phyloP scores from a whole-genome alignment of 2,113 vertebrate species.

The Cyphomyrus discorhynchus region DNA sequence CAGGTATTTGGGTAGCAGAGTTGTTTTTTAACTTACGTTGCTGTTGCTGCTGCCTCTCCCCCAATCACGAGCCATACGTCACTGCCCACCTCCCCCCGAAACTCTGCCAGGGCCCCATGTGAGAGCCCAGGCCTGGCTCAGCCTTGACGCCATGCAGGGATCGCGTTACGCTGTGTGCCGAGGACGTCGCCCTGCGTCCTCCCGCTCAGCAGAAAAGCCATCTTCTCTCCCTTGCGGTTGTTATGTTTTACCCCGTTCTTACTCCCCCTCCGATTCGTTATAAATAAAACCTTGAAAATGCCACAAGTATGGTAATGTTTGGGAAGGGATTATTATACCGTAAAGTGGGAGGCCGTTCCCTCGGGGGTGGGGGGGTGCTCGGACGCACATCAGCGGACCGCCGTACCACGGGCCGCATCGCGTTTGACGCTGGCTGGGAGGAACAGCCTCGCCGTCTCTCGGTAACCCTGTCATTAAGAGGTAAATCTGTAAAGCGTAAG shows the following conservation, averaged over 20 bases:
- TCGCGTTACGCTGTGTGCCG: conserved; percentile 20
- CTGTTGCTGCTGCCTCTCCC: background rate
- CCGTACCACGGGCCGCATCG: background rate
- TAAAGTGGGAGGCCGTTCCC: background rate
- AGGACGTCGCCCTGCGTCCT: conserved; percentile 27
- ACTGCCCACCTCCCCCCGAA: background rate
- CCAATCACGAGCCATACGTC: background rate
- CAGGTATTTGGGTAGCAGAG: background rate
- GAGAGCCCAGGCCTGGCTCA: background rate
- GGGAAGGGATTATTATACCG: conserved; percentile 26
- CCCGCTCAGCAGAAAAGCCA: conserved; percentile 32
- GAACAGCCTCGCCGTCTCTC: background rate
- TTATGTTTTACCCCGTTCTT: conserved; percentile 27
- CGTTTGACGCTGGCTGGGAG: background rate
- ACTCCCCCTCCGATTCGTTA: conserved; percentile 20
- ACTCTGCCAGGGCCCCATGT: background rate
- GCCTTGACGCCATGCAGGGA: conserved; percentile 18
- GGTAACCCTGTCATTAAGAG: background rate
- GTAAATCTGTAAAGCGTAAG: background rate
- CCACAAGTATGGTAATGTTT: conserved; percentile 33
- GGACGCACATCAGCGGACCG: background rate
- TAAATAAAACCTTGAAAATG: conserved; percentile 37
- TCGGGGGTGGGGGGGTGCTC: background rate
- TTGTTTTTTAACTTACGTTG: background rate
- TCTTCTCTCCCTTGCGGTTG: conserved; percentile 31